Base-by-base conservation (phyloP, 2,888 invertebrate genomes). In the Archaeoteleia sp. region DNA sequence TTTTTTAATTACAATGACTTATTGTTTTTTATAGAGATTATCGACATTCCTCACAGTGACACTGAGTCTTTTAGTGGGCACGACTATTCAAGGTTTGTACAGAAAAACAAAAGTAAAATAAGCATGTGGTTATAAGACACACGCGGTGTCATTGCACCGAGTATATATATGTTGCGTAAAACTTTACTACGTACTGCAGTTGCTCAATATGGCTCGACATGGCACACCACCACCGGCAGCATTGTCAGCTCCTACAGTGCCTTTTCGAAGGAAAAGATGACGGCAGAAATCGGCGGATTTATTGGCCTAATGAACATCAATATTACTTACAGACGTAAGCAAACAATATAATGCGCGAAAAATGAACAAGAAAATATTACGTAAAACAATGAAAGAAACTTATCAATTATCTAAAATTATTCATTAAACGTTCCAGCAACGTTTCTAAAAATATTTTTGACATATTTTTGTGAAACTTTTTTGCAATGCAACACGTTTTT, bases 301-400 rank as follows among this genome's bases (percentile, higher is more conserved):
- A 93, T 98, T 75, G 98, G 97, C 54, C 89, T 98, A 67, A 93
- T 93, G 82, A 95, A 96, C 86, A 95, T 97, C 86, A 98, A 98
- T 87, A 94, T 98, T 79, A 97, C 98, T 49, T 90, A 98, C 75
- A 91, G 90, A 87, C 94, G 97, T 96, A 88, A 89, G 86, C 68
- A 48, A 43, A n/a, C 23, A 32, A 10, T 10, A 39, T 12, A n/a
- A 29, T 17, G 12, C n/a, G n/a, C n/a, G n/a, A n/a, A n/a, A n/a
- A n/a, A n/a, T n/a, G n/a, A n/a, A n/a, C n/a, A n/a, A n/a, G n/a
- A n/a, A n/a, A n/a, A n/a, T n/a, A n/a, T n/a, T n/a, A n/a, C n/a
- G n/a, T n/a, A n/a, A n/a, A n/a, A n/a, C n/a, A n/a, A n/a, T n/a
- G n/a, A n/a, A n/a, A n/a, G n/a, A 27, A 8, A 39, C 7, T 15